Base-by-base conservation (phyloP, 2,113 vertebrate genomes). In the Patagioenas fasciata region DNA sequence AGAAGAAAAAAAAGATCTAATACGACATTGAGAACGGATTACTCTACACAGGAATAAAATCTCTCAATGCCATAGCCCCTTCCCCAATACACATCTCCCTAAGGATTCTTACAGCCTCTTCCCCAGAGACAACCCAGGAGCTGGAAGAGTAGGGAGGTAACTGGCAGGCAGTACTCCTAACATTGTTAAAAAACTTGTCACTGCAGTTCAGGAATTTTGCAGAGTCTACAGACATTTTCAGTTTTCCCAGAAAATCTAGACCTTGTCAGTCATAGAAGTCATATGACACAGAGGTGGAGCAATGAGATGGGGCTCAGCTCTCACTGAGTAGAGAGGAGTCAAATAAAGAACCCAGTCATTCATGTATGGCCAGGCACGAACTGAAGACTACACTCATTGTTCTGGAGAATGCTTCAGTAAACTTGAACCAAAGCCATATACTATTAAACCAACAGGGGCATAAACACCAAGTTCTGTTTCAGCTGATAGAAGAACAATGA, bases 401-500 rank as follows among this genome's bases (percentile, higher is more conserved):
- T 84, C 72, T 94, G 88, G 82, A 88, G 29, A 69, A 29, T 48
- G 82, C 64, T 81, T 84, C 90, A 78, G 16, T 50, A 90, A 93
- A 78, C 72, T 92, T 93, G 93, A 95, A 74, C 6, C 12, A 94
- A 90, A 91, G 85, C 85, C 88, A 92, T 53, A 69, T 57, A 61
- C 93, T 95, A 86, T 57, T 95, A 93, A 92, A 74, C 23, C 60
- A 92, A 95, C 72, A 92, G 56, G 73, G 60, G 64, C 72, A 95
- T 54, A 92, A 88, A 93, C 82, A 86, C 60, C 69, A 74, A 61
- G 31, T 62, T 94, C 72, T 86, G 72, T 81, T 88, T 92, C 77
- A 96, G 80, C 88, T 95, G 93, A 94, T 36, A 91, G 64, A 58
- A 88, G 83, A 67, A 90, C 90, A 93, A 94, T 84, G 92, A 58